Evolutionary conservation across 2,113 vertebrate genomes (phyloP).

Genomic region (Phyllopteryx taeniolatus): DNA sequence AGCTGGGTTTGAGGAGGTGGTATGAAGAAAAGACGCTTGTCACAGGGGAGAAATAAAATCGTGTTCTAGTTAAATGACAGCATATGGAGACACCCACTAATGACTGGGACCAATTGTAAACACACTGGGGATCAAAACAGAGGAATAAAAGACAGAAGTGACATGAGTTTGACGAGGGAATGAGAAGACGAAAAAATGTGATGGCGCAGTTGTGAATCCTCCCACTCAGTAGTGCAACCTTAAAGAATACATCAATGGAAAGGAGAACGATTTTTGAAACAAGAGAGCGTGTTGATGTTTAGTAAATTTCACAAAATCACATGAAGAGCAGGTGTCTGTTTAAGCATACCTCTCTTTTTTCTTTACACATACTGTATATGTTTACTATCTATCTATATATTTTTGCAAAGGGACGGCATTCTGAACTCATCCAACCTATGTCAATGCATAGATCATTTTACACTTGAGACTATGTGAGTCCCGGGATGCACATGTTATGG

Average conservation of each 20-base stretch:
- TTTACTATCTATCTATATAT: not conserved
- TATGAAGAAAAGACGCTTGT: conserved; percentile 31
- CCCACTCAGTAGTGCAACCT: conserved; percentile 33
- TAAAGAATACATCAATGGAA: conserved; percentile 41
- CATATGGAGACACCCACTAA: conserved; percentile 47
- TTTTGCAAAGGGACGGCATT: not conserved
- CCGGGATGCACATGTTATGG: too few species aligned
- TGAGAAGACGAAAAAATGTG: conserved; percentile 24
- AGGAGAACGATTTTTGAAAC: conserved; percentile 11
- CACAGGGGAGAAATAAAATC: conserved; percentile 34
- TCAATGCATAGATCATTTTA: too few species aligned
- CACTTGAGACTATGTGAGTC: too few species aligned
- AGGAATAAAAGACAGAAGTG: conserved; percentile 27
- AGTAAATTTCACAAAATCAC: not conserved
- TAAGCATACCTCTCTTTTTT: not conserved
- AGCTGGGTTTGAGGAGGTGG: conserved; percentile 1
- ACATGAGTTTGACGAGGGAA: conserved; percentile 42
- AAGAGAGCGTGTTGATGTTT: not conserved
- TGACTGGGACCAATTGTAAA: conserved; percentile 43
- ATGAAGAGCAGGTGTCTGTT: not conserved
- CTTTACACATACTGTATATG: not conserved
- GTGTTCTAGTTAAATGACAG: conserved; percentile 45
- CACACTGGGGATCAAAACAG: conserved; percentile 32
- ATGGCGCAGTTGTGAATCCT: conserved; percentile 35
- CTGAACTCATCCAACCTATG: not conserved